Percentiles rank a stretch among this genome's conserved stretches.
These are phyloP conservation scores for Coluber constrictor DNA, from an alignment of 2,797 vertebrate genomes.

Conservation along the genomic window DNA sequence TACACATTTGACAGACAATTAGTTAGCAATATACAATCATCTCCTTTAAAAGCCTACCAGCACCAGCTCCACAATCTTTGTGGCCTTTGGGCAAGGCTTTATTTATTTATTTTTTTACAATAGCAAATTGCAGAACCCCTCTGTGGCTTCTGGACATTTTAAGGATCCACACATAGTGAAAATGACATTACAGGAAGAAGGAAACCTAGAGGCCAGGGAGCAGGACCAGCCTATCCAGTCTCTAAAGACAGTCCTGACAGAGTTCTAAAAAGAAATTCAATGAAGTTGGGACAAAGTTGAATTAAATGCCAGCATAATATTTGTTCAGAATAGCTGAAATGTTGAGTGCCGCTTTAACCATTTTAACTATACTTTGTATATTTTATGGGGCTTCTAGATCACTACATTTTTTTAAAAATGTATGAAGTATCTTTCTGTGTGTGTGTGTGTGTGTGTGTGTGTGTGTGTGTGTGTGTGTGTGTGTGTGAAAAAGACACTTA, in stretches of 20 bases:
- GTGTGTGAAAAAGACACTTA: background rate
- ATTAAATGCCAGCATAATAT: background rate
- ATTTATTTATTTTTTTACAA: background rate
- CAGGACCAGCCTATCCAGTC: background rate
- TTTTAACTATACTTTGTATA: background rate
- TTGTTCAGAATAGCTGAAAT: background rate
- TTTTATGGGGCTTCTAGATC: background rate
- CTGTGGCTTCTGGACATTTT: background rate
- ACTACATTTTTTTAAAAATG: background rate
- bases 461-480: too few species aligned
- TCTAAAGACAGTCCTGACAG: background rate
- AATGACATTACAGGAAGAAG: background rate
- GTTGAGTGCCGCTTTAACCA: background rate
- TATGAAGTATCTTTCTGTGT: background rate
- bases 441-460: too few species aligned
- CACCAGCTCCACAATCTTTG: background rate
- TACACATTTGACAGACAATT: conserved; percentile 31
- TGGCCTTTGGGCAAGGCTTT: background rate
- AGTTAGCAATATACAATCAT: conserved; percentile 18
- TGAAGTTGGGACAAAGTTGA: background rate
- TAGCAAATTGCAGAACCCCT: background rate
- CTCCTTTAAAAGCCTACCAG: background rate
- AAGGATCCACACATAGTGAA: background rate
- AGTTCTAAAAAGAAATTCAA: background rate
- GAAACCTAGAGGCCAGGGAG: background rate